Base-by-base conservation (phyloP, 2,113 vertebrate species). In the Seriola quinqueradiata region DNA sequence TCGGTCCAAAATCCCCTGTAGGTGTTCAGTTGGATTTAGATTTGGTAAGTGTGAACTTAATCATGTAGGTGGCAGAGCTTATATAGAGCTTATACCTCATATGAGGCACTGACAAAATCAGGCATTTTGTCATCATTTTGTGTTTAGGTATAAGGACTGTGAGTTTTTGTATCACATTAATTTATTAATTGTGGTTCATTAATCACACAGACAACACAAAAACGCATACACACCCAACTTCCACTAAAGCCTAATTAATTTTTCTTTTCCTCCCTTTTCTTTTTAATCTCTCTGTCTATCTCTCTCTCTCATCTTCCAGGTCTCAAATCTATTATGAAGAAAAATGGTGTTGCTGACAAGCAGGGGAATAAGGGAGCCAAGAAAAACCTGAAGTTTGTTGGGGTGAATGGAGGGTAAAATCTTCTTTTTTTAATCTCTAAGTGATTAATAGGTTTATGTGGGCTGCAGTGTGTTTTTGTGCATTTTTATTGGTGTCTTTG, bases 271-370 rank as follows among this genome's bases (percentile, higher is more conserved):
- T 73, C 36, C 58, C 21, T 54, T 36, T 81, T 72, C 46, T 50
- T 59, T 28, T 75, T 85, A 28, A 42, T 68, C 11, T 40, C 12
- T 16, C 28, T 4, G 2, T 21, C 12, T 85, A 8, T 95, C 93
- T 52, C n/a, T 83, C 14, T 70, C 46, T 59, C 77, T 96, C 92
- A 81, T 94, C 94, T 84, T 92, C 92, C 96, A 95, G 97, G 96
- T 94, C 97, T 99, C 93, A 99, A 99, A 95, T 99, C 98, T 87
- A 99, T 99, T 92, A 99, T 99, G 98, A 99, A 99, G 97, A 99
- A 99, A 96, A 97, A 97, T 88, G 96, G 95, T 83, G 95, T 86
- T 92, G 95, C 96, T 94, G 95, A 96, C 95, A 97, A 97, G 90
- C 95, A 95, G 80, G 96, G 96, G 92, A 96, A 92, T 87, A 96